Evolutionary conservation across 2,888 invertebrate species (phyloP).

Genomic region (Xylophagus ater): DNA sequence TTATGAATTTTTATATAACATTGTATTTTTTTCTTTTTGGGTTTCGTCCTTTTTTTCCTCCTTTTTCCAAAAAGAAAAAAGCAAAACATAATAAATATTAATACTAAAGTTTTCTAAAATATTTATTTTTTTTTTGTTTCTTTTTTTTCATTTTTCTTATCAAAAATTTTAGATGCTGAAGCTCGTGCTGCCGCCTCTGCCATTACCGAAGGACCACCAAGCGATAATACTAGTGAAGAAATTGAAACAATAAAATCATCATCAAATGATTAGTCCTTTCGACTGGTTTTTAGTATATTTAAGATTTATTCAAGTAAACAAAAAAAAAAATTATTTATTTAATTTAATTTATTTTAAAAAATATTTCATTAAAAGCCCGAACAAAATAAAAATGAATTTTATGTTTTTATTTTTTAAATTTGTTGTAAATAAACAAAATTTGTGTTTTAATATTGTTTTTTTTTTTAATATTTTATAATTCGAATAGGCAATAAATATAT

Average conservation of each 20-base stretch:
- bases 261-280: conserved; percentile 21
- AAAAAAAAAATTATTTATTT: no score
- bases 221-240: conserved; percentile 8
- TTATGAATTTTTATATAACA: no score
- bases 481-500: conserved; percentile 11
- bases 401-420: conserved; percentile 19
- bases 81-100: no score
- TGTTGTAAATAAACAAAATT: conserved; percentile 5
- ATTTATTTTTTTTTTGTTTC: no score
- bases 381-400: conserved; percentile 10
- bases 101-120: no score
- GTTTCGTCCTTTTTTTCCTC: no score
- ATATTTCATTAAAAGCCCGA: neutral
- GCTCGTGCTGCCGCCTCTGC: conserved; percentile 18
- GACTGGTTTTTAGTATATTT: conserved; percentile 18
- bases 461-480: conserved; percentile 6
- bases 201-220: conserved; percentile 7
- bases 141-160: no score
- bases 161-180: conserved; percentile 23
- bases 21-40: no score
- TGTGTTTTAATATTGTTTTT: no score
- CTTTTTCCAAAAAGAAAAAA: no score
- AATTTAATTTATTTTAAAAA: conserved; percentile 4
- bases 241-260: conserved; percentile 16
- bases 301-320: conserved; percentile 3